Percentiles rank a stretch among this genome's conserved stretches.
These are phyloP conservation scores for Cyprinodon brontotheroides DNA, from an alignment of 2,113 vertebrate genomes.

Conservation along the genomic window DNA sequence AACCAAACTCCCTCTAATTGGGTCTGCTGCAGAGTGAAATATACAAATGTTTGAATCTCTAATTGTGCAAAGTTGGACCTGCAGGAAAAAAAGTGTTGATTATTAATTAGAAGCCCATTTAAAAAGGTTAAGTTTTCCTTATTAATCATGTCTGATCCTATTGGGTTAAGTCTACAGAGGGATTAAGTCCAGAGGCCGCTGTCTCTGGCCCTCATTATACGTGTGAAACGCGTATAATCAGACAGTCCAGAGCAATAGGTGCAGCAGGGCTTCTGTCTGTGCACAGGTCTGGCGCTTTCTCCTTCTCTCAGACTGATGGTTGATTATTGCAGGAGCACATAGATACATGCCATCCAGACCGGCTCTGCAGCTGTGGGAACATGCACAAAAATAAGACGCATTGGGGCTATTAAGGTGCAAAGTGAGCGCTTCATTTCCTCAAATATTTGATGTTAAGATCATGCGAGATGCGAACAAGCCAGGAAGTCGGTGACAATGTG, in stretches of 20 bases:
- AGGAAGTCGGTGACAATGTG: slow-evolving; percentile 62
- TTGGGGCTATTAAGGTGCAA: slow-evolving; percentile 71
- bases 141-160: slow-evolving; percentile 72
- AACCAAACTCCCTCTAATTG: too few relatives aligned
- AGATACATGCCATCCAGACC: slow-evolving; percentile 20
- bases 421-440: slow-evolving; percentile 52
- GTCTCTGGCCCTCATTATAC: slow-evolving; percentile 30
- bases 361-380: slow-evolving; percentile 26
- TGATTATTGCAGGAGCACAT: slow-evolving; percentile 60
- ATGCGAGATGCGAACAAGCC: slow-evolving; percentile 45
- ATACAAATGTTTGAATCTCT: too few relatives aligned
- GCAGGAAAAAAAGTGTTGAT: too few relatives aligned
- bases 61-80: too few relatives aligned
- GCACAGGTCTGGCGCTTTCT: slow-evolving; percentile 54
- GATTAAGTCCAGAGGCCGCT: slow-evolving; percentile 21
- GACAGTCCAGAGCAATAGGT: slow-evolving; percentile 38
- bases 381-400: not conserved
- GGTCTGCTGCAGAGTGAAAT: too few relatives aligned
- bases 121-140: slow-evolving; percentile 27
- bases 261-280: slow-evolving; percentile 19
- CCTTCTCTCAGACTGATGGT: slow-evolving; percentile 37
- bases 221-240: slow-evolving; percentile 66
- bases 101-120: not conserved
- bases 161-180: slow-evolving; percentile 45
- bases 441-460: slow-evolving; percentile 77